Conservation (phyloP, 2,888 invertebrate genomes). For the Epirrhoe tristata region DNA sequence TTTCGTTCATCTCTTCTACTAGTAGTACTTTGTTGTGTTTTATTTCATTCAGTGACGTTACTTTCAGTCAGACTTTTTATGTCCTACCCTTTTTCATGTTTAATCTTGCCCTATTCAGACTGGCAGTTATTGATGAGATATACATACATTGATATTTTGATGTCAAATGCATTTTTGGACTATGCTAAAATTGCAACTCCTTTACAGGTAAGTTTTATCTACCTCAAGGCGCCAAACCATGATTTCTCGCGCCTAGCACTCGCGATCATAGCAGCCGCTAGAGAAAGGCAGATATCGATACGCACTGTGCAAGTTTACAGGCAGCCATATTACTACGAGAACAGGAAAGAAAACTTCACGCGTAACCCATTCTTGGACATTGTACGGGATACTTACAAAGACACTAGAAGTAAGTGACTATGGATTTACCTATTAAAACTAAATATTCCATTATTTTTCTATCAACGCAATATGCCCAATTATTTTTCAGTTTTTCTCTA, state of each 20-base stretch:
- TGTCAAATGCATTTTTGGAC: not conserved
- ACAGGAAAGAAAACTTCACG: conserved; percentile 88
- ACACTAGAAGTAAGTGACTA: conserved; percentile 92
- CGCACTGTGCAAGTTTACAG: conserved; percentile 81
- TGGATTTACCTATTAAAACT: too few relatives aligned
- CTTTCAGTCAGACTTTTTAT: too few relatives aligned
- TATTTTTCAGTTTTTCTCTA: too few relatives aligned
- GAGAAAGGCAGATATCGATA: conserved; percentile 89
- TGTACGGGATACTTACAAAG: conserved; percentile 92
- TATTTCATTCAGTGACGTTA: too few relatives aligned
- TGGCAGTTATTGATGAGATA: not conserved
- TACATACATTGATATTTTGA: too few relatives aligned
- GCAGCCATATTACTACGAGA: conserved; percentile 88
- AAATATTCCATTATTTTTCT: too few relatives aligned
- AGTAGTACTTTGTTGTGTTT: too few relatives aligned
- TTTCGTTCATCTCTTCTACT: too few relatives aligned
- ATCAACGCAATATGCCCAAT: too few relatives aligned
- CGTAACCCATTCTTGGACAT: conserved; percentile 94
- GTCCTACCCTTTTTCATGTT: not conserved
- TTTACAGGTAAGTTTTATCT: conserved; percentile 91
- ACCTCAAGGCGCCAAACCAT: conserved; percentile 91
- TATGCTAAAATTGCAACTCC: not conserved
- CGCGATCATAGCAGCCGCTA: conserved; percentile 90
- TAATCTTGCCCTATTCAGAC: too few relatives aligned
- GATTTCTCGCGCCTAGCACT: conserved; percentile 91